Conservation (phyloP, 1,140 invertebrate species). For the Saxidomus purpurata region DNA sequence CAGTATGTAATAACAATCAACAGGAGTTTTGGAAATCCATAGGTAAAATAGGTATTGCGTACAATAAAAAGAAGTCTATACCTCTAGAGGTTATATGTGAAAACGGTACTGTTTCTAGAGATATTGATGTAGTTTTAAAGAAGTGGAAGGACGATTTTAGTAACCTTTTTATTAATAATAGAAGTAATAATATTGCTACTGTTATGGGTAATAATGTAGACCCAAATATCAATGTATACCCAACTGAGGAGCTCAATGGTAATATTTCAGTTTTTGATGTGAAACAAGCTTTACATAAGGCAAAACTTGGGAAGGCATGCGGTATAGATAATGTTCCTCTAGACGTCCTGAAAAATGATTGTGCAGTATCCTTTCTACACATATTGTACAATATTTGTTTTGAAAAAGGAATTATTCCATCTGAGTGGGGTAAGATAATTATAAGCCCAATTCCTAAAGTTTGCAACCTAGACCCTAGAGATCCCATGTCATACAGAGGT, state of each 20-base stretch:
- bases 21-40: slow-evolving; percentile 25
- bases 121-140: neutral
- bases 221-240: too few species aligned
- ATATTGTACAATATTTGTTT: slow-evolving; percentile 40
- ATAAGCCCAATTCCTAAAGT: slow-evolving; percentile 65
- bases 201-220: too few species aligned
- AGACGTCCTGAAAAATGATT: slow-evolving; percentile 17
- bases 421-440: slow-evolving; percentile 30
- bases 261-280: too few species aligned
- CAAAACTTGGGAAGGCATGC: neutral
- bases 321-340: slow-evolving; percentile 10
- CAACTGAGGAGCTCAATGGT: too few species aligned
- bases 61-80: neutral
- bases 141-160: slow-evolving; percentile 45
- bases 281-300: too few species aligned
- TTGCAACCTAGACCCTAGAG: slow-evolving; percentile 15
- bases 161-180: too few species aligned
- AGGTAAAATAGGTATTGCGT: slow-evolving; percentile 7
- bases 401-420: slow-evolving; percentile 16
- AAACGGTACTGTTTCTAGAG: neutral
- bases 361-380: slow-evolving; percentile 6
- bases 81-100: neutral
- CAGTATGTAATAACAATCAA: neutral
- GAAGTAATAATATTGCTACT: too few species aligned
- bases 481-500: slow-evolving; percentile 56